Base-by-base conservation (phyloP, 2,888 invertebrate genomes). In the Spodoptera picta region DNA sequence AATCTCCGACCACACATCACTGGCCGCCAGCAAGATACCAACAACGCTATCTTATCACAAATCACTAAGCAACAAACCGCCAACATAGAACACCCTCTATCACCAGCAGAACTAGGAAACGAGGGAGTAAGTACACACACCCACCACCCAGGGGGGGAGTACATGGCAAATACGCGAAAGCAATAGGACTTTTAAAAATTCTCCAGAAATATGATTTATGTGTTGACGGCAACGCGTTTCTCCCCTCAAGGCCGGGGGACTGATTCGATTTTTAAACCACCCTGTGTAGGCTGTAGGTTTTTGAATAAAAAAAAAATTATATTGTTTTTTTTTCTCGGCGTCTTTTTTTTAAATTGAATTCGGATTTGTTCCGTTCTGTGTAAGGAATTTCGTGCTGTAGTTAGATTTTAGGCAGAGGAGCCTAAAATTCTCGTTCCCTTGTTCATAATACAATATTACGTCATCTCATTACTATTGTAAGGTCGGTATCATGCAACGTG, bases 131-230 rank as follows among this genome's bases (percentile, higher is more conserved):
- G 94, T 94, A 94, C 94, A 94, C 94, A 93, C 93, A 84, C 83
- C 88, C 83, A 86, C 89, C 81, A 77, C 81, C 84, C 86, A 80
- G 56, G 36, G 73, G 87, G 93, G 94, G 93, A 91, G 93, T 94
- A 94, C 94, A 94, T 94, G 92, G 94, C 94, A 94, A 94, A 94
- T 94, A 94, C 94, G 94, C 94, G 94, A 94, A 94, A 94, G 94
- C 94, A 94, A 94, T 94, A 94, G 94, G 94, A 94, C 94, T 94
- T 94, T 94, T 94, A 94, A 94, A 94, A 94, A 93, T 94, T 94
- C 94, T 93, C 93, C 92, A 93, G 94, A 94, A 94, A 94, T 94
- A 94, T 94, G 94, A 94, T 94, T 94, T 94, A 94, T 94, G 93
- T 94, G 94, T 94, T 93, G 94, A 94, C 94, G 94, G 93, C 91